Evolutionary conservation across 2,888 invertebrate genomes (phyloP).

Genomic region (Cremastinae sp.): DNA sequence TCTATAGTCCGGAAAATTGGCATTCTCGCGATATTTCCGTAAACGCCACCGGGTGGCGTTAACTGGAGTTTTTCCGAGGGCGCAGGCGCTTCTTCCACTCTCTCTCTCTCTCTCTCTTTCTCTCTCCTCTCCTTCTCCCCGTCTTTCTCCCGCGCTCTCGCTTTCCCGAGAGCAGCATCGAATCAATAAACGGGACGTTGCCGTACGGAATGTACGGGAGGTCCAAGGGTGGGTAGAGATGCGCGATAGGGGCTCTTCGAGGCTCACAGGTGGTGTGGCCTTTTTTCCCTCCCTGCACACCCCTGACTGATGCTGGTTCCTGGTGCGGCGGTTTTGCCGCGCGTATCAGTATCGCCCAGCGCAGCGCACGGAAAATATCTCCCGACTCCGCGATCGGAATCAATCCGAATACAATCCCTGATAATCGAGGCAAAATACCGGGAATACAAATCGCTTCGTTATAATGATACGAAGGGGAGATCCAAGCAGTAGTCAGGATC

Average conservation of each 20-base stretch:
- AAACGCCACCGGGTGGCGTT: conserved; percentile 49
- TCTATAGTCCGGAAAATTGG: conserved; percentile 28
- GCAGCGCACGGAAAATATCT: conserved; percentile 40
- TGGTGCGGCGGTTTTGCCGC: conserved; percentile 47
- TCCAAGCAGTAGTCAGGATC: too few species aligned
- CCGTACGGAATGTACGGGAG: conserved; percentile 44
- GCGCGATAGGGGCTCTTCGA: conserved; percentile 50
- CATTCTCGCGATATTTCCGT: conserved; percentile 21
- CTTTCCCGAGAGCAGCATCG: conserved; percentile 51
- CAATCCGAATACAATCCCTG: not conserved
- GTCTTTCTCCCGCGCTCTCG: conserved; percentile 46
- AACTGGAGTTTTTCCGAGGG: conserved; percentile 46
- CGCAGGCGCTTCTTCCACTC: conserved; percentile 61
- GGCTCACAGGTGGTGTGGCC: conserved; percentile 57
- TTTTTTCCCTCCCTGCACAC: not conserved
- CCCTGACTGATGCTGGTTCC: conserved; percentile 43
- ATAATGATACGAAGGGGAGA: too few species aligned
- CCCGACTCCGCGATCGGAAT: not conserved
- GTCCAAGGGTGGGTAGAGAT: conserved; percentile 41
- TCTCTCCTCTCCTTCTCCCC: conserved; percentile 29
- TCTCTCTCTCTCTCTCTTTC: conserved; percentile 35
- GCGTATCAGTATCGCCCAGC: conserved; percentile 47
- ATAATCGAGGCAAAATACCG: not conserved
- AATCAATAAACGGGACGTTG: conserved; percentile 71
- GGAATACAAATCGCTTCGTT: too few species aligned